Conservation (phyloP, 2,888 invertebrate species). For the Catocala nupta region DNA sequence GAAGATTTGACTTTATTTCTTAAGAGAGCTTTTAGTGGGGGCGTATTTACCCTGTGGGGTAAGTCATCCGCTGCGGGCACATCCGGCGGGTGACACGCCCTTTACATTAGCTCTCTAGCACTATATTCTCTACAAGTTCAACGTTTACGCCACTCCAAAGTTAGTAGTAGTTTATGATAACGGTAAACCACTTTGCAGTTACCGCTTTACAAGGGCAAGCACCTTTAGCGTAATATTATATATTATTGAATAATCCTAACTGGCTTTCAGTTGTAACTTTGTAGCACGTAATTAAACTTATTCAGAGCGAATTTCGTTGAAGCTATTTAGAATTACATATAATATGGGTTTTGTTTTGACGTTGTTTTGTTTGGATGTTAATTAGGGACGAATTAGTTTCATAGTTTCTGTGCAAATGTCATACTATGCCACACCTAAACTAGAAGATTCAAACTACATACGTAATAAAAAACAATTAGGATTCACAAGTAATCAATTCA, state of each 20-base stretch:
- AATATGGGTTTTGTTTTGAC: too few species aligned
- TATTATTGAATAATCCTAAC: slow-evolving; percentile 27
- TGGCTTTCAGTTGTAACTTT: slow-evolving; percentile 9
- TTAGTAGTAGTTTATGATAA: slow-evolving; percentile 40
- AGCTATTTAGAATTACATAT: background rate
- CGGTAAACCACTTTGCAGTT: slow-evolving; percentile 43
- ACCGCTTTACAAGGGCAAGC: slow-evolving; percentile 26
- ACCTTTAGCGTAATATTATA: slow-evolving; percentile 24
- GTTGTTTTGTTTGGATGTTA: too few species aligned
- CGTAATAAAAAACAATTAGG: too few species aligned
- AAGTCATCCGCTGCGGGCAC: slow-evolving; percentile 49
- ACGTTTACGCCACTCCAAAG: slow-evolving; percentile 33
- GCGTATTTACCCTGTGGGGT: slow-evolving; percentile 50
- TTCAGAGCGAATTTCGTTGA: background rate
- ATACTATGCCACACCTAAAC: too few species aligned
- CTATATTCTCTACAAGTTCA: slow-evolving; percentile 39
- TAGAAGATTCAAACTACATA: too few species aligned
- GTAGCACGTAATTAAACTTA: slow-evolving; percentile 6
- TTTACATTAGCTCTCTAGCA: slow-evolving; percentile 49
- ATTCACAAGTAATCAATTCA: too few species aligned
- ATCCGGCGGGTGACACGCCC: slow-evolving; percentile 55
- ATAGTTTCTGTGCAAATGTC: too few species aligned
- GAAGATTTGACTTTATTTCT: slow-evolving; percentile 47
- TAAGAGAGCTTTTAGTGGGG: slow-evolving; percentile 54
- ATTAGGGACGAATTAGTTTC: too few species aligned